phyloP scores from a whole-genome alignment of 2,797 vertebrate species.

The Micromesistius poutassou region DNA sequence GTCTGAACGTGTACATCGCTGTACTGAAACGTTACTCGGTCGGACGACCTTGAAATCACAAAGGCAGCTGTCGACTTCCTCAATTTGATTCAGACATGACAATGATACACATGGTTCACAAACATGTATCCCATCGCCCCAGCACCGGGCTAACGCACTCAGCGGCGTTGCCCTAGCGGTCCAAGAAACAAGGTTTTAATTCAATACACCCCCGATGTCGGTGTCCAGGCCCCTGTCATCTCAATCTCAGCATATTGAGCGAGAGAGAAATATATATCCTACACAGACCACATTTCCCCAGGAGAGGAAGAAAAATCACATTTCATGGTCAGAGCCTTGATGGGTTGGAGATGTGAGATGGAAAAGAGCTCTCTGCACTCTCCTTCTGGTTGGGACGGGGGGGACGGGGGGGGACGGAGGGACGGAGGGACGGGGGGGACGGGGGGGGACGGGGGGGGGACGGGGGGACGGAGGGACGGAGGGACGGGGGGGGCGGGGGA shows the following conservation, averaged over 20 bases:
- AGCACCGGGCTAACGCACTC: neutral
- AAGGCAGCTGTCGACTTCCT: neutral
- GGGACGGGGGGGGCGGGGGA: neutral
- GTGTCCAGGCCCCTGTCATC: conserved; percentile 18
- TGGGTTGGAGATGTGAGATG: conserved; percentile 20
- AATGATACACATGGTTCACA: neutral
- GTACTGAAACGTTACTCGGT: neutral
- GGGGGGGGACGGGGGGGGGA: conserved; percentile 17
- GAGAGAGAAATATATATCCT: neutral
- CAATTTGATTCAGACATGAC: neutral
- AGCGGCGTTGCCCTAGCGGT: neutral
- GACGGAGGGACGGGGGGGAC: conserved; percentile 13
- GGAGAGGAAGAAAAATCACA: neutral
- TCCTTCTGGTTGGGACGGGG: neutral
- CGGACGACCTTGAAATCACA: neutral
- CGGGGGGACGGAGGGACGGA: too few relatives aligned
- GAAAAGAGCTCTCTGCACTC: conserved; percentile 6
- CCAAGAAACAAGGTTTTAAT: conserved; percentile 14
- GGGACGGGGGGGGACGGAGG: conserved; percentile 20
- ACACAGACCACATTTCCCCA: conserved; percentile 18
- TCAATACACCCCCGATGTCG: conserved; percentile 6
- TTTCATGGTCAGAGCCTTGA: conserved; percentile 18
- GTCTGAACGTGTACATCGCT: too few relatives aligned
- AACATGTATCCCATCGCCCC: neutral
- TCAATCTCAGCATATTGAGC: conserved; percentile 10